Base-by-base conservation (phyloP, 1,140 invertebrate species). In the Tetragonula clypearis region DNA sequence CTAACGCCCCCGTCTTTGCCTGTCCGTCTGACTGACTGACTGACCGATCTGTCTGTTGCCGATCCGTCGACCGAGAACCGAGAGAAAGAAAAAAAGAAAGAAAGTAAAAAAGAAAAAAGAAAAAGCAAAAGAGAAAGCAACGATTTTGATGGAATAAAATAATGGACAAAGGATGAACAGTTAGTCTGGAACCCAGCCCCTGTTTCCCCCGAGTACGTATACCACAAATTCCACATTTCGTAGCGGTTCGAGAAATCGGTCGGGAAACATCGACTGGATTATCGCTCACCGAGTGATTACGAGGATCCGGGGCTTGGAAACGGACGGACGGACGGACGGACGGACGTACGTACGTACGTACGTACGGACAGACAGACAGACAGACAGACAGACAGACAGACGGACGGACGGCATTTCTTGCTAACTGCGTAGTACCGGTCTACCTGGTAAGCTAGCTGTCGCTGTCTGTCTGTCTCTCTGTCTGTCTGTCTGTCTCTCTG, bases 361-460 rank as follows among this genome's bases (percentile, higher is more conserved):
- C n/a, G n/a, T n/a, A n/a, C n/a, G n/a, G n/a, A n/a, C n/a, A n/a
- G n/a, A n/a, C n/a, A 8, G 6, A 49, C 41, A 6, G 6, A 49
- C 6, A 49, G 84, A 91, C 89, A 86, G 88, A 92, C 90, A 83
- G 91, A 92, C 88, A 85, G 84, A 91, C 89, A 81, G 84, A 91
- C 89, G 79, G 88, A 92, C 90, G 90, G 91, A 88, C 84, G 87
- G 88, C 76, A 71, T 88, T 88, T 90, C 83, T 89, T 82, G 89
- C 79, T 91, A 88, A 90, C 86, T 84, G 77, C 85, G 84, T 90
- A 93, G 91, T 91, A 92, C 90, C 90, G 88, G 90, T 91, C 92
- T 89, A 85, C 88, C 89, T 92, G 92, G 93, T 94, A 94, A 94
- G 93, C 93, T 93, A 93, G 92, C 88, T 93, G 86, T 94, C 88